Base-by-base conservation (phyloP, 2,113 vertebrate genomes). In the Vicugna pacos region DNA sequence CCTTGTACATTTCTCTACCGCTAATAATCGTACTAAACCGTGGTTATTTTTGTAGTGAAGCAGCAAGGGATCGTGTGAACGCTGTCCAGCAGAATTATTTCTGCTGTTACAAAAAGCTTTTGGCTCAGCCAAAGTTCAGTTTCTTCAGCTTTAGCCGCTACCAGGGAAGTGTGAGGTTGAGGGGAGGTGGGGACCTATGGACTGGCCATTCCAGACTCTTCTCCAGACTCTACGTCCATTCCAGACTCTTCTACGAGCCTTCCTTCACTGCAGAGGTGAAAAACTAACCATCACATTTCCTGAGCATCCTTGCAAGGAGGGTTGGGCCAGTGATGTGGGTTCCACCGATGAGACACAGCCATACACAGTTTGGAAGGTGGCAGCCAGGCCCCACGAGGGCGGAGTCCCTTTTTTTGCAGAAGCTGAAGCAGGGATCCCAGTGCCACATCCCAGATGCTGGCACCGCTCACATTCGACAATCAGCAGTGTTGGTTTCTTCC, bases 61-160 rank as follows among this genome's bases (percentile, higher is more conserved):
- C 69, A 93, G 69, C 81, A 93, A 77, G 82, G n/a, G 10, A 75
- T 69, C 32, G 24, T n/a, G 16, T 54, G 56, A 88, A 91, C 73
- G 10, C 15, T 64, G 69, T 89, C 30, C 5, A 60, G 19, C 38
- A 84, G 16, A 84, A 48, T 20, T 32, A 26, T 10, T 4, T 42
- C 12, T 22, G 62, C 35, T 72, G 5, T 81, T 82, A 70, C 70
- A 32, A 77, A 82, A 46, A 79, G 35, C 3, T 76, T 64, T 83
- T 22, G n/a, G 15, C 38, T 91, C 79, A 60, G 14, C 35, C 54
- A 26, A 84, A 70, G 15, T 24, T 72, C 54, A 35, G 14, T 64
- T 65, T 93, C 35, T 81, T 52, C 10, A 58, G 60, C 5, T 3
- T 73, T 62, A 38, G 19, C 9, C 8, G 7, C n/a, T 60, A 14